These are phyloP conservation scores for Zaprionus ghesquierei DNA, from an alignment of 1,140 invertebrate genomes.

Conservation along the genomic window DNA sequence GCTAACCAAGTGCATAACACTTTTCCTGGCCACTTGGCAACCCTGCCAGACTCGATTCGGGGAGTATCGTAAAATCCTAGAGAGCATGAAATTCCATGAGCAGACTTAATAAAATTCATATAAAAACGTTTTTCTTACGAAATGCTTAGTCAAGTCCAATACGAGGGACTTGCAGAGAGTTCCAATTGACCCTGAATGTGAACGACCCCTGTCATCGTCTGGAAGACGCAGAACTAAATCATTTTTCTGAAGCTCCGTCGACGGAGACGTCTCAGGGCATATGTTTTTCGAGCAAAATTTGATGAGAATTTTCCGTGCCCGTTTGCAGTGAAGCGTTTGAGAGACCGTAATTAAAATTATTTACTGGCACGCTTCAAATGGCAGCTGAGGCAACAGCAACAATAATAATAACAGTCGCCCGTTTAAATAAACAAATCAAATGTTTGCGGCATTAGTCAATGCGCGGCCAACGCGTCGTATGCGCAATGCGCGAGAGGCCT, in stretches of 20 bases:
- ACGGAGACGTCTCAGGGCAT: conserved; percentile 38
- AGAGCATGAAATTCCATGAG: not conserved
- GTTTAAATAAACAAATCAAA: conserved; percentile 55
- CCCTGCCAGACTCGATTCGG: not conserved
- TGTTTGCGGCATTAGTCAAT: conserved; percentile 63
- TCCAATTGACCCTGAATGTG: conserved; percentile 56
- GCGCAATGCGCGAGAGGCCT: conserved; percentile 30
- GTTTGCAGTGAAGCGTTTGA: conserved; percentile 41
- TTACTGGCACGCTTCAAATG: conserved; percentile 55
- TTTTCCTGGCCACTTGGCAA: not conserved
- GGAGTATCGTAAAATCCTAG: not conserved
- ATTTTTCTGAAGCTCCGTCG: conserved; percentile 11
- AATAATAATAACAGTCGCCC: conserved; percentile 34
- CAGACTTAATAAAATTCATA: not conserved
- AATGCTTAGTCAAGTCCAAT: conserved; percentile 32
- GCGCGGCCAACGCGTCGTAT: conserved; percentile 36
- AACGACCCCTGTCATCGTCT: conserved; percentile 64
- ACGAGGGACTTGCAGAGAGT: conserved; percentile 58
- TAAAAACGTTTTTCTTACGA: not conserved
- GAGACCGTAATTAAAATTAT: conserved; percentile 69
- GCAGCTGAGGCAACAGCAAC: conserved; percentile 4
- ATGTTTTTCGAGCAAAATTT: conserved; percentile 52
- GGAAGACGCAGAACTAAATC: conserved; percentile 32
- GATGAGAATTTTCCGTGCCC: conserved; percentile 32
- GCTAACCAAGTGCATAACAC: conserved; percentile 27